Evolutionary conservation across 2,113 vertebrate genomes (phyloP).

Genomic region (Oryzias melastigma): DNA sequence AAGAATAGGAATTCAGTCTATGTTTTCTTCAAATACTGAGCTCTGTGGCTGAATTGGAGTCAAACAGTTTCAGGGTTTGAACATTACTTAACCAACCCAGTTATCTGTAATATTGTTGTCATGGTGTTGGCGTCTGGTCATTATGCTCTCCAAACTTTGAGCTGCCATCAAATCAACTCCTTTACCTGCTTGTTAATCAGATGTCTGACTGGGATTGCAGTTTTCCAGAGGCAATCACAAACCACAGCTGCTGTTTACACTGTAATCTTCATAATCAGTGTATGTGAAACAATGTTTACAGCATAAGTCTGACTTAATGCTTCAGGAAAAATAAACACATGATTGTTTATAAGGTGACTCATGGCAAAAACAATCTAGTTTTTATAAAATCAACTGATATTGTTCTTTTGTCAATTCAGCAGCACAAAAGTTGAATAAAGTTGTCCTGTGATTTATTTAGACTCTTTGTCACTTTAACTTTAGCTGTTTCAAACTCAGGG

Average conservation of each 20-base stretch:
- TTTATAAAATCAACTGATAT: too few relatives aligned
- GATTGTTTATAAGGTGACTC: too few relatives aligned
- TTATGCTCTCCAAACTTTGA: conserved; percentile 50
- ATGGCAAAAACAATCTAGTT: too few relatives aligned
- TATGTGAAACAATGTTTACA: conserved; percentile 25
- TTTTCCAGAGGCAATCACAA: conserved; percentile 14
- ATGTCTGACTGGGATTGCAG: conserved; percentile 20
- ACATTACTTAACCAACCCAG: neutral
- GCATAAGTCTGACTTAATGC: neutral
- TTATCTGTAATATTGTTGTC: conserved; percentile 35
- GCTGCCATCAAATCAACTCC: conserved; percentile 15
- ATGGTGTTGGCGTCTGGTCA: conserved; percentile 47
- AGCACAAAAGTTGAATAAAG: too few relatives aligned
- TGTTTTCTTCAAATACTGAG: too few relatives aligned
- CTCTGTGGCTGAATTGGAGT: too few relatives aligned
- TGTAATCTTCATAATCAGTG: conserved; percentile 33
- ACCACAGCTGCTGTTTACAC: conserved; percentile 21
- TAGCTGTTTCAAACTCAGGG: too few relatives aligned
- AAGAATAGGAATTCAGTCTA: too few relatives aligned
- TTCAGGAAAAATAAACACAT: neutral
- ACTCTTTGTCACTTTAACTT: too few relatives aligned
- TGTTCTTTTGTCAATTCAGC: too few relatives aligned
- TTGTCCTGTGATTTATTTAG: too few relatives aligned
- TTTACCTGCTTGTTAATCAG: conserved; percentile 44
- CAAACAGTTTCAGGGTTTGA: too few relatives aligned